Evolutionary conservation across 2,888 invertebrate genomes (phyloP).

Genomic region (Oxycera nigricornis): DNA sequence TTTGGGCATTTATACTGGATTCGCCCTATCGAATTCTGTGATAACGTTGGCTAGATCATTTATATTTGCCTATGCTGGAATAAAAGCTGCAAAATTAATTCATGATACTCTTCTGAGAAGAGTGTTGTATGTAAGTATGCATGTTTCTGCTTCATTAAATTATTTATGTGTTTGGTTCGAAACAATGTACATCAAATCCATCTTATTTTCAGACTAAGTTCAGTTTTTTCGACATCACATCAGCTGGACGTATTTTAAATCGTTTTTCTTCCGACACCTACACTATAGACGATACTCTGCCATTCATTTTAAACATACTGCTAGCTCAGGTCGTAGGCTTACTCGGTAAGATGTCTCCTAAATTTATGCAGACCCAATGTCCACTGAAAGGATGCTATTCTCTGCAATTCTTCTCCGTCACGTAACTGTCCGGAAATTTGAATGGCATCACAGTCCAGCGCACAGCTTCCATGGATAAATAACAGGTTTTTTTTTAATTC

Average conservation of each 20-base stretch:
- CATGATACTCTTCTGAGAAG: slow-evolving; percentile 79
- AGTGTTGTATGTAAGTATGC: slow-evolving; percentile 73
- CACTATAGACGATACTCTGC: slow-evolving; percentile 92
- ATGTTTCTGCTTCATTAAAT: too few relatives aligned
- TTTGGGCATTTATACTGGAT: slow-evolving; percentile 77
- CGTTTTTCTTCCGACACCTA: slow-evolving; percentile 96
- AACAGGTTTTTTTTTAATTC: too few relatives aligned
- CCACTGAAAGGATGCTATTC: too few relatives aligned
- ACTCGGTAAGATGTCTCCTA: slow-evolving; percentile 77
- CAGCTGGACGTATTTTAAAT: slow-evolving; percentile 91
- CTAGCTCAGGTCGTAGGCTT: slow-evolving; percentile 87
- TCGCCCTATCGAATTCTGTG: slow-evolving; percentile 81
- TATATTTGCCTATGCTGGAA: slow-evolving; percentile 93
- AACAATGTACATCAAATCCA: too few relatives aligned
- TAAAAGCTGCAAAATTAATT: slow-evolving; percentile 82
- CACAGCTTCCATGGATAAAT: too few relatives aligned
- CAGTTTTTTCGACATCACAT: slow-evolving; percentile 89
- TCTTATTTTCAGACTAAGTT: slow-evolving; percentile 73
- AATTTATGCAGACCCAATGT: too few relatives aligned
- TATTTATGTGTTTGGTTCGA: too few relatives aligned
- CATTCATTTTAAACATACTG: slow-evolving; percentile 92
- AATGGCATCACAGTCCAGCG: too few relatives aligned
- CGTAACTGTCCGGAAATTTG: too few relatives aligned
- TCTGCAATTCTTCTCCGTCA: too few relatives aligned
- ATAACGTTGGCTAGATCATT: slow-evolving; percentile 90